phyloP scores from a whole-genome alignment of 2,888 invertebrate genomes.

The Trachelus tabidus region DNA sequence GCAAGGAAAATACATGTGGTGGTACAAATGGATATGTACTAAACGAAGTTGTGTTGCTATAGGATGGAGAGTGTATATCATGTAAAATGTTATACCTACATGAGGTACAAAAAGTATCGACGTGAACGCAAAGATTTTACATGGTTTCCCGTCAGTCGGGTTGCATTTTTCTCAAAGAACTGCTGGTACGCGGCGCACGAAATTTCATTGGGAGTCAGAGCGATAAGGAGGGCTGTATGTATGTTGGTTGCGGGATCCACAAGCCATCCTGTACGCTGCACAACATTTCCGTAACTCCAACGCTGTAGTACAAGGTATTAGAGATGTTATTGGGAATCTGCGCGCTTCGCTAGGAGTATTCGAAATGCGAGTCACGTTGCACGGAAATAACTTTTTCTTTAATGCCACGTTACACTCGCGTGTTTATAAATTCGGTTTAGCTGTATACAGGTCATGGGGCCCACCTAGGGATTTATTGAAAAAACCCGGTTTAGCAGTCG shows the following conservation, averaged over 20 bases:
- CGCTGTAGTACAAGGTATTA: background rate
- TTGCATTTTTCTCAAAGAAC: background rate
- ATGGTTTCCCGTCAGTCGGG: background rate
- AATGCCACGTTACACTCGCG: background rate
- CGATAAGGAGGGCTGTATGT: background rate
- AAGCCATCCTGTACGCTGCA: background rate
- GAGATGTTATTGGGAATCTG: background rate
- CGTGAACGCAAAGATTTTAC: background rate
- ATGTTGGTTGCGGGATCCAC: background rate
- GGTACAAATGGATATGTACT: background rate
- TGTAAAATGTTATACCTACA: background rate
- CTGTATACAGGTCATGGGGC: background rate
- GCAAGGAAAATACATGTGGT: background rate
- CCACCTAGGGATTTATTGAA: background rate
- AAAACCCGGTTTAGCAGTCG: background rate
- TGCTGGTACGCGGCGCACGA: background rate
- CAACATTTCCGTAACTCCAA: background rate
- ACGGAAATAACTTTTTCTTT: background rate
- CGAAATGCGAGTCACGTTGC: background rate
- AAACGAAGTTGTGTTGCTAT: background rate
- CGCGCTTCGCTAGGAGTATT: background rate
- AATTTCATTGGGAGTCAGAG: background rate
- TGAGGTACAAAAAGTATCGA: background rate
- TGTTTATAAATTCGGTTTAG: background rate
- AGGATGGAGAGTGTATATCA: background rate